Base-by-base conservation (phyloP, 2,797 vertebrate genomes). In the Hydrophis major region DNA sequence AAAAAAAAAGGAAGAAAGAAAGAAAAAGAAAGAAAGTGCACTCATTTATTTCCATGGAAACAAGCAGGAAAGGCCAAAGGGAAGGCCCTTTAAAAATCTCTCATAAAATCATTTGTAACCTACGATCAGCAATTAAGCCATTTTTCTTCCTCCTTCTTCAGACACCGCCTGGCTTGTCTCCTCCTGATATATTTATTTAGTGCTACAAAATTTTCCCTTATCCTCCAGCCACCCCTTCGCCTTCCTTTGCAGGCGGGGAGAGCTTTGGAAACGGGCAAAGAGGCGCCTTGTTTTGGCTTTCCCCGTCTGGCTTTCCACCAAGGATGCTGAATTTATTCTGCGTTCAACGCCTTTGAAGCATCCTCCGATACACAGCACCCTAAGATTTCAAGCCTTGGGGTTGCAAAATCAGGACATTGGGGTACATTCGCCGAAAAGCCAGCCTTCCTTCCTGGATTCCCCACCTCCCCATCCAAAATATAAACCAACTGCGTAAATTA, bases 41-140 rank as follows among this genome's bases (percentile, higher is more conserved):
- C 61, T 88, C 90, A 92, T 93, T 92, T 93, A 94, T 93, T 92
- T 93, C 90, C 92, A 88, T 93, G 88, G 88, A 93, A 94, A 92
- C 89, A 56, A 55, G 53, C 69, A 18, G 25, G 2, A 56, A 90
- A 37, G 83, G 53, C 87, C 69, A 88, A 20, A 37, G 42, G 27
- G 47, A 69, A 66, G 7, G 69, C 50, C 50, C 8, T 53, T 53
- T 50, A 47, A 63, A 57, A 94, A 83, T 66, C 87, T 56, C 89
- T 88, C 63, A 63, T 92, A 92, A 93, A 88, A 90, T 91, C 25
- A 25, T 88, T 93, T 89, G 92, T 91, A 92, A 94, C 27, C n/a
- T 89, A 16, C 20, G 6, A 25, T 37, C 63, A 6, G 88, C 90
- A 90, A 94, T 94, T 94, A 94, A 91, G 47, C 78, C 32, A 63